These are phyloP conservation scores for Chloroceryle amazona DNA, from an alignment of 2,797 vertebrate genomes.

Conservation along the genomic window DNA sequence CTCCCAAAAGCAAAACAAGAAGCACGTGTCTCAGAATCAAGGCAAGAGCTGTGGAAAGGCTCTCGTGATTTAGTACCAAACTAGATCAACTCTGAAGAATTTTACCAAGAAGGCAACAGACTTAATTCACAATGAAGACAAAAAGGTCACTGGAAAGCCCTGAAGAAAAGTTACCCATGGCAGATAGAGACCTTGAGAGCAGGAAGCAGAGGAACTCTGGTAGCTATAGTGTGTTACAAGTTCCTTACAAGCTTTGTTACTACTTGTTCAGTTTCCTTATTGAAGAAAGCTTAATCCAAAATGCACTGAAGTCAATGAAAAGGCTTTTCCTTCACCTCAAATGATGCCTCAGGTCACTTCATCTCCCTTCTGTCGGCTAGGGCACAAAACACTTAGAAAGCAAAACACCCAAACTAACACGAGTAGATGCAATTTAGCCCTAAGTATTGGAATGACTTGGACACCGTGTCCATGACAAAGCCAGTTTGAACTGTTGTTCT, in stretches of 20 bases:
- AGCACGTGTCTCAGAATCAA: not conserved
- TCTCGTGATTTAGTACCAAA: not conserved
- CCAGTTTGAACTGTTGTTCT: not conserved
- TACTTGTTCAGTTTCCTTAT: not conserved
- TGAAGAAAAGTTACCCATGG: not conserved
- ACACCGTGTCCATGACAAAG: not conserved
- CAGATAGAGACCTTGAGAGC: not conserved
- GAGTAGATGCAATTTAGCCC: not conserved
- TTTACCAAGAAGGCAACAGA: not conserved
- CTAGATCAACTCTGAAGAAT: not conserved
- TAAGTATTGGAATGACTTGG: not conserved
- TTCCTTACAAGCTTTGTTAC: not conserved
- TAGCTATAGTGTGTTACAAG: not conserved
- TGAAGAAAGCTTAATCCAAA: not conserved
- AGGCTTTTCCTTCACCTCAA: not conserved
- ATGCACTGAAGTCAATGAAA: not conserved
- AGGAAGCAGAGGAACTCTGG: not conserved
- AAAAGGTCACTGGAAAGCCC: not conserved
- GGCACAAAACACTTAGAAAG: not conserved
- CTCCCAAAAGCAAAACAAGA: not conserved
- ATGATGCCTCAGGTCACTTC: not conserved
- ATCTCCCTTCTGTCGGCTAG: not conserved
- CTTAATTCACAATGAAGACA: not conserved
- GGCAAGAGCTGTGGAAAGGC: not conserved
- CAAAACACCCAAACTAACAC: not conserved